These are phyloP conservation scores for Acanthornis magna DNA, from an alignment of 2,797 vertebrate species.

Conservation along the genomic window DNA sequence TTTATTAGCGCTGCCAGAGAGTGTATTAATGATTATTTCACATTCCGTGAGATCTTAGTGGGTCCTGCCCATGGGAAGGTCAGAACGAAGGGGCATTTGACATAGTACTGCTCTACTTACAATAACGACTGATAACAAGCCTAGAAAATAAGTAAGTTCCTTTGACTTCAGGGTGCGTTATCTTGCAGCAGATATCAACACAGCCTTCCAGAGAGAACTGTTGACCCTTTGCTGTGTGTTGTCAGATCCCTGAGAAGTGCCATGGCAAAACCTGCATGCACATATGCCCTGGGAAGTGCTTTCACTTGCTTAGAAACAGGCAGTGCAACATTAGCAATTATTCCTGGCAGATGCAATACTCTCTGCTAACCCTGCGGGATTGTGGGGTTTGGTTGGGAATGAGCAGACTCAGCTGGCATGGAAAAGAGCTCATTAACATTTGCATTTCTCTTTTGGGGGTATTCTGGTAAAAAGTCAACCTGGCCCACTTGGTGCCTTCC, in stretches of 20 bases:
- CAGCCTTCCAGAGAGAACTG: constrained; percentile 43
- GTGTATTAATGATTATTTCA: constrained; percentile 52
- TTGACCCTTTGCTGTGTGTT: constrained; percentile 21
- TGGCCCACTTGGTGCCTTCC: not conserved
- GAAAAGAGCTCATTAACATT: not conserved
- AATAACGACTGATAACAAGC: constrained; percentile 52
- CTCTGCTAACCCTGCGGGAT: fast-evolving
- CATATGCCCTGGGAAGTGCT: not conserved
- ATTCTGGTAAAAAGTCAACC: not conserved
- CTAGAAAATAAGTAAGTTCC: constrained; percentile 43
- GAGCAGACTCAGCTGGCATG: not conserved
- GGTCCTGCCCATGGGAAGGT: constrained; percentile 52
- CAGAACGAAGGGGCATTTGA: constrained; percentile 33
- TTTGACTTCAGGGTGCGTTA: constrained; percentile 28
- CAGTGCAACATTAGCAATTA: not conserved
- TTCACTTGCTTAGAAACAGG: not conserved
- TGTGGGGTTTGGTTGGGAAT: not conserved
- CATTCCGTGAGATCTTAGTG: constrained; percentile 43
- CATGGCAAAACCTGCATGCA: not conserved
- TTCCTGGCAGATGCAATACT: not conserved
- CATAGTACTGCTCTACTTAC: constrained; percentile 40
- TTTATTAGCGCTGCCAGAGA: constrained; percentile 44
- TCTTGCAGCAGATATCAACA: constrained; percentile 45
- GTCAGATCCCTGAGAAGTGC: constrained; percentile 13
- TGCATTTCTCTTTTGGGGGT: not conserved